Percentiles rank a stretch among this genome's conserved stretches.
Conservation (phyloP, 2,888 invertebrate genomes). For the Epistrophe grossulariae region DNA sequence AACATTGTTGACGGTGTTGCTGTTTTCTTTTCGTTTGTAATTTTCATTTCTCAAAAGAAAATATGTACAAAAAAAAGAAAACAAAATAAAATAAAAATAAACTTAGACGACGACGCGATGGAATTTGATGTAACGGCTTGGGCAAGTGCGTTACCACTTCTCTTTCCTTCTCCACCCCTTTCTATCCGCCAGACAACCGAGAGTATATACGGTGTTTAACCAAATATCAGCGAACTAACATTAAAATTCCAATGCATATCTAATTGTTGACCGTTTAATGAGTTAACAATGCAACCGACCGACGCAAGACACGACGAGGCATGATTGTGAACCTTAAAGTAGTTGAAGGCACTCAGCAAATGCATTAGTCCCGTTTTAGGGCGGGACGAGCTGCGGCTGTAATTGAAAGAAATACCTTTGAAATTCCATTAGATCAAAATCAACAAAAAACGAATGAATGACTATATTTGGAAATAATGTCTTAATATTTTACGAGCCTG, state of each 20-base stretch:
- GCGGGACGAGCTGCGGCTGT: conserved; percentile 42
- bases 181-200: conserved; percentile 43
- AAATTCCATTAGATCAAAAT: conserved; percentile 62
- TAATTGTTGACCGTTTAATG: conserved; percentile 75
- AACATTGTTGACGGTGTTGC: conserved; percentile 53
- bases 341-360: conserved; percentile 22
- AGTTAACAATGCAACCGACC: conserved; percentile 63
- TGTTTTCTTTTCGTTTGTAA: conserved; percentile 63
- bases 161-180: neutral
- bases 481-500: neutral
- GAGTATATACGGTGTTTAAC: conserved; percentile 52
- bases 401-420: conserved; percentile 65
- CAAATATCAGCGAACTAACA: conserved; percentile 75
- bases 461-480: neutral
- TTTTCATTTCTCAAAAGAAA: conserved; percentile 52
- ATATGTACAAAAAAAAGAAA: too few species aligned
- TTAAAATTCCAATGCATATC: conserved; percentile 73
- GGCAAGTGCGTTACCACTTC: conserved; percentile 18
- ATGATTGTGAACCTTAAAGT: conserved; percentile 36
- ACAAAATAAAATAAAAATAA: conserved; percentile 45
- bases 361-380: conserved; percentile 54
- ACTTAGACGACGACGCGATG: conserved; percentile 49
- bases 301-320: neutral
- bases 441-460: conserved; percentile 8
- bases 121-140: conserved; percentile 71